Percentiles rank a stretch among this genome's conserved stretches.
These are phyloP conservation scores for Raja brachyura DNA, from an alignment of 2,113 vertebrate genomes.

Conservation along the genomic window DNA sequence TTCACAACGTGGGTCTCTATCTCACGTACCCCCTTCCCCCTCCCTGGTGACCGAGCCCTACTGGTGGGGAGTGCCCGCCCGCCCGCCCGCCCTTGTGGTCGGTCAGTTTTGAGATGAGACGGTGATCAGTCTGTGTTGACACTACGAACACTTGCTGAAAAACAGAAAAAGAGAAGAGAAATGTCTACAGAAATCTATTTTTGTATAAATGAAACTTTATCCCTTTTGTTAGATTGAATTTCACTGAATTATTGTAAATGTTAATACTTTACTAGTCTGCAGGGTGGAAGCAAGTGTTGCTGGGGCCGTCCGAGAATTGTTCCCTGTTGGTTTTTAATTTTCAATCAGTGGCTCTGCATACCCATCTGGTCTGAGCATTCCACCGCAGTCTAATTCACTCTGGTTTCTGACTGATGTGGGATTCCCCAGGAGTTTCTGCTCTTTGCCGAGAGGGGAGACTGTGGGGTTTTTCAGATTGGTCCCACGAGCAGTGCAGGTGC, in stretches of 20 bases:
- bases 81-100: not conserved
- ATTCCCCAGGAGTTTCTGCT: not conserved
- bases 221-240: slow-evolving; percentile 27
- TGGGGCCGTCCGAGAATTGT: not conserved
- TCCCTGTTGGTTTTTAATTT: not conserved
- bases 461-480: not conserved
- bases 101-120: not conserved
- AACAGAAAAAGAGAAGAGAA: slow-evolving; percentile 10
- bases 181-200: slow-evolving; percentile 38
- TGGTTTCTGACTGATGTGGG: not conserved
- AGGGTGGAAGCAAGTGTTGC: not conserved
- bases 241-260: slow-evolving; percentile 20
- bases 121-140: slow-evolving; percentile 7
- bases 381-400: not conserved
- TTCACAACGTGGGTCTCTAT: not conserved
- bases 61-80: not conserved
- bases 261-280: not conserved
- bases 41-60: not conserved
- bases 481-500: not conserved
- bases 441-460: not conserved
- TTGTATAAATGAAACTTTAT: slow-evolving; percentile 38
- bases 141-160: not conserved
- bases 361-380: not conserved
- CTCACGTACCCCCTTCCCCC: not conserved
- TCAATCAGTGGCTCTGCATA: not conserved